Base-by-base conservation (phyloP, 2,888 invertebrate genomes). In the Lucinisca nassula region DNA sequence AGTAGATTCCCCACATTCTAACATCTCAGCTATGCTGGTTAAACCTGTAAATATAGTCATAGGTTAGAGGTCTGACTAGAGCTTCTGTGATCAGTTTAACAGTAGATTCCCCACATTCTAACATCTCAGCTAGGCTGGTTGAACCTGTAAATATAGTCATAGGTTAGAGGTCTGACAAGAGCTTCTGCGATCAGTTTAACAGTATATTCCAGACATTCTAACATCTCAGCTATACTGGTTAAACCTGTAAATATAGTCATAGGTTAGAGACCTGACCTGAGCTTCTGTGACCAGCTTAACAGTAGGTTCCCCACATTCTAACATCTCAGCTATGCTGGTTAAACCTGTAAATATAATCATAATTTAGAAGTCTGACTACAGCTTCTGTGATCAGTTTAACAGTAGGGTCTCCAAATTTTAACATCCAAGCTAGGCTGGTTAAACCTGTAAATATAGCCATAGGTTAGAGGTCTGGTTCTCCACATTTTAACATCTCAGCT, bases 161-260 rank as follows among this genome's bases (percentile, higher is more conserved):
- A 97, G 88, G 98, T 97, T 4, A 97, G 96, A 30, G 97, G 97
- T 95, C 97, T 97, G 73, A 97, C 97, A 81, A 99, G 97, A 0
- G 98, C 98, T 87, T 98, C 98, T n/a, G 98, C 95, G 37, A 98
- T 98, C 2, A 98, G 96, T 70, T 97, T 97, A 75, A 98, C 95
- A 21, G 98, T 97, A 86, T 97, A 97, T 38, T 97, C 96, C 32
- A 97, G 97, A 0, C 97, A 97, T 0, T 97, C 96, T 27, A 98
- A 97, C 76, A 97, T 97, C 21, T 95, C 92, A 0, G 97, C 97
- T 58, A 97, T 92, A 12, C 93, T 90, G 6, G 96, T 95, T 0
- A 97, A 83, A 83, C 93, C 96, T 96, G 91, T 12, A 92, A 92
- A 35, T 61, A 58, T 14, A 97, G 96, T 98, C 98, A 94, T 98